Evolutionary conservation across 1,140 invertebrate genomes (phyloP).

Genomic region (Cydia splendana): DNA sequence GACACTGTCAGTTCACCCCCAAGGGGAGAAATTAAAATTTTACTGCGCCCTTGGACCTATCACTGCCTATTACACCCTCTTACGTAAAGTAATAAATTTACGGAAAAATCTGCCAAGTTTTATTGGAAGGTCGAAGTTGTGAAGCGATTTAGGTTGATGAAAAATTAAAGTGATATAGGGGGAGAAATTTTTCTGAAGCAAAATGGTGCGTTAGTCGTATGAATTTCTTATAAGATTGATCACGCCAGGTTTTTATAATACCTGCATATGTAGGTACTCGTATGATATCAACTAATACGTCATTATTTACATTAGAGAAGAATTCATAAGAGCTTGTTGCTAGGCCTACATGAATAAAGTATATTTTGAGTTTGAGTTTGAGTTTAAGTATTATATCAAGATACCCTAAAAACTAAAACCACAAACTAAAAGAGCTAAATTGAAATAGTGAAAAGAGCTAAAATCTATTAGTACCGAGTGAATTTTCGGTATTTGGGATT

Average conservation of each 20-base stretch:
- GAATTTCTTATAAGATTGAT: slow-evolving; percentile 37
- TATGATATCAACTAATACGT: too few species aligned
- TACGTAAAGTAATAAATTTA: slow-evolving; percentile 31
- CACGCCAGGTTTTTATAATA: background rate
- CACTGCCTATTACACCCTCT: slow-evolving; percentile 29
- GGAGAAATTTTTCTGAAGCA: background rate
- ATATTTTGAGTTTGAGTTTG: too few species aligned
- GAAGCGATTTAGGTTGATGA: slow-evolving; percentile 26
- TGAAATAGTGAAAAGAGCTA: too few species aligned
- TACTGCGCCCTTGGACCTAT: slow-evolving; percentile 33
- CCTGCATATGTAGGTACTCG: background rate
- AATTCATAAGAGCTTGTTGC: too few species aligned
- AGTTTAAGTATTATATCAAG: too few species aligned
- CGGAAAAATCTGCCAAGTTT: slow-evolving; percentile 25
- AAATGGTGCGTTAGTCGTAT: slow-evolving; percentile 20
- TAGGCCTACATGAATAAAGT: too few species aligned
- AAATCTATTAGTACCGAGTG: too few species aligned
- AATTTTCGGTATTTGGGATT: too few species aligned
- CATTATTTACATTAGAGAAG: too few species aligned
- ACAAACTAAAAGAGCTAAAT: too few species aligned
- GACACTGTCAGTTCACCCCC: slow-evolving; percentile 48
- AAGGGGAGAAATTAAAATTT: slow-evolving; percentile 51
- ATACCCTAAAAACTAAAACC: too few species aligned
- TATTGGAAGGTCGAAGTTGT: slow-evolving; percentile 11
- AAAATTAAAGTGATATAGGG: slow-evolving; percentile 13